Base-by-base conservation (phyloP, 2,113 vertebrate species). In the Lophura nycthemera region DNA sequence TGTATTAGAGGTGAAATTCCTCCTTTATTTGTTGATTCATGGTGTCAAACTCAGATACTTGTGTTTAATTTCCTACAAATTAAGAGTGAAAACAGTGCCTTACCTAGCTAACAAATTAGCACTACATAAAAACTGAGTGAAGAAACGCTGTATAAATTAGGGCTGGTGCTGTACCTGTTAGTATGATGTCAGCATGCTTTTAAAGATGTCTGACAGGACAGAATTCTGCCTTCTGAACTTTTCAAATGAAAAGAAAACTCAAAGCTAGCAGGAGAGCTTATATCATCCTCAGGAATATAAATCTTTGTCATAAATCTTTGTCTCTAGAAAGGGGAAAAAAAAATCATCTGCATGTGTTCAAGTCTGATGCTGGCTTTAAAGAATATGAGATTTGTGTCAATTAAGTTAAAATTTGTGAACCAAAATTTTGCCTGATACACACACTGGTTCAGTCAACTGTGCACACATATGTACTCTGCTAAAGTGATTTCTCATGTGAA, bases 81-180 rank as follows among this genome's bases (percentile, higher is more conserved):
- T 93, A 50, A 34, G 60, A 69, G 47, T 89, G 60, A 42, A 88
- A 93, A 71, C 38, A 74, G 72, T 81, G 77, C 75, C 30, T 50
- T 67, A 70, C 61, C 59, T 87, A 88, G 59, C 69, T 93, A 69
- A 89, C 57, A 87, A 43, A 71, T 21, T 73, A 77, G 15, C 69
- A 40, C 42, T 88, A 88, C 52, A 80, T 69, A 66, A 79, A 75
- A 83, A 36, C 9, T 3, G 3, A 54, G 40, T 75, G 90, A 97
- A 65, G 48, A 96, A 94, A 96, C 7, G 0, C 95, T 80, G 91
- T 85, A 93, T 97, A 93, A 96, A 97, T 97, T 95, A 90, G n/a
- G 40, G 13, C 48, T 69, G 38, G 83, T 85, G 78, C 3, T 16
- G 83, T 88, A 95, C 30, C 83, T 96, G 66, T 77, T 83, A 92